Conservation (phyloP, 2,797 vertebrate species). For the Tokudaia muenninki region DNA sequence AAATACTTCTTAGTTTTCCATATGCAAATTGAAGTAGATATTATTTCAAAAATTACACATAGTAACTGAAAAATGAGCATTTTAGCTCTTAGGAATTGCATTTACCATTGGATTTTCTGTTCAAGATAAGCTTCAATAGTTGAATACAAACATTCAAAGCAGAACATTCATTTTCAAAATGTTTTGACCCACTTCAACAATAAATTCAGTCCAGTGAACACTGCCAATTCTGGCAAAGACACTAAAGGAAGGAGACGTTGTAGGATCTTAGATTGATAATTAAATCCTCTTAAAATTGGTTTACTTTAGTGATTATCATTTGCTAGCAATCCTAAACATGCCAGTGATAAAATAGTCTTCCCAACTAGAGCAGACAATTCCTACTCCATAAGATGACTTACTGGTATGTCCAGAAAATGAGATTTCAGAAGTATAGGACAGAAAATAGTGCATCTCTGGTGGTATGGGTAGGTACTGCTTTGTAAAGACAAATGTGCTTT, state of each 20-base stretch:
- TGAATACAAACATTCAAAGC: background rate
- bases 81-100: background rate
- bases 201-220: background rate
- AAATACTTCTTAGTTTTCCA: conserved; percentile 34
- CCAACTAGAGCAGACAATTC: background rate
- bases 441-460: background rate
- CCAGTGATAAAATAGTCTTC: conserved; percentile 22
- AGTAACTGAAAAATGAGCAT: conserved; percentile 52
- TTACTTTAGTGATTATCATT: background rate
- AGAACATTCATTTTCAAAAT: conserved; percentile 54
- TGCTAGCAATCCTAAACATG: conserved; percentile 3
- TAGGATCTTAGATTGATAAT: background rate
- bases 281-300: background rate
- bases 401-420: background rate
- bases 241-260: background rate
- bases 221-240: background rate
- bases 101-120: conserved; percentile 14
- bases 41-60: background rate
- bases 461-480: background rate
- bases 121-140: background rate
- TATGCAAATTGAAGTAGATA: conserved; percentile 13
- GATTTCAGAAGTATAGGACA: background rate
- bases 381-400: background rate
- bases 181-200: background rate
- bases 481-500: background rate